Percentiles rank a stretch among this genome's conserved stretches.
Evolutionary conservation across 2,113 vertebrate species (phyloP).

Genomic region (Aphelocoma coerulescens): DNA sequence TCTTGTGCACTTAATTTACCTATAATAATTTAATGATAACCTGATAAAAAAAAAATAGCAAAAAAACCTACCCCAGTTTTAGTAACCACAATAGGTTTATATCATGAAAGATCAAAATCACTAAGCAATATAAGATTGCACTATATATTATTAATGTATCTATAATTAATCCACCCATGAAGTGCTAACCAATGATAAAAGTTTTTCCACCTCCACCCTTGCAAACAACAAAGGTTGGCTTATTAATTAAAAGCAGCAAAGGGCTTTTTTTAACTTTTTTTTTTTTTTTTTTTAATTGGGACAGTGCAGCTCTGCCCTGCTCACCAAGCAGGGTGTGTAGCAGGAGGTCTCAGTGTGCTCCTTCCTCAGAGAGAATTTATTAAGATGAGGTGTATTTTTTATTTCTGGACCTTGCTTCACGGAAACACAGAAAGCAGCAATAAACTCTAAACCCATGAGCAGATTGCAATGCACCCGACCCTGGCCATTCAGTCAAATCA

Average conservation of each 20-base stretch:
- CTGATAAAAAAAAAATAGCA: not conserved
- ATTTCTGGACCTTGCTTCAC: conserved; percentile 2
- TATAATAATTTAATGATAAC: not conserved
- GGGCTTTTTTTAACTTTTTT: not conserved
- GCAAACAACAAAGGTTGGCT: not conserved
- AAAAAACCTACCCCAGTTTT: not conserved
- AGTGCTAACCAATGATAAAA: not conserved
- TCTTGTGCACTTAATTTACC: not conserved
- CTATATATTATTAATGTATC: conserved; percentile 27
- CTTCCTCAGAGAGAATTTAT: not conserved
- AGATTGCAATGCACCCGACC: not conserved
- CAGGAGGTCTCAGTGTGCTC: not conserved
- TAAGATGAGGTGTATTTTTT: not conserved
- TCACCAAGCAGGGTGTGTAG: not conserved
- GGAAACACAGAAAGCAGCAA: not conserved
- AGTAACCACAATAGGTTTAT: not conserved
- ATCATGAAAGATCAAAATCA: not conserved
- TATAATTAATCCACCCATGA: conserved; percentile 32
- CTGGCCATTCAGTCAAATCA: conserved; percentile 26
- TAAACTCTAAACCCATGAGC: not conserved
- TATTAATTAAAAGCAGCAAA: not conserved
- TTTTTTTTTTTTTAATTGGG: not conserved
- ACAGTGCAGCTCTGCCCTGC: not conserved
- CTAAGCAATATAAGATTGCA: not conserved
- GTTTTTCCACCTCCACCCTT: not conserved